Evolutionary conservation across 2,113 vertebrate genomes (phyloP).

Genomic region (Lepidothrix coronata): DNA sequence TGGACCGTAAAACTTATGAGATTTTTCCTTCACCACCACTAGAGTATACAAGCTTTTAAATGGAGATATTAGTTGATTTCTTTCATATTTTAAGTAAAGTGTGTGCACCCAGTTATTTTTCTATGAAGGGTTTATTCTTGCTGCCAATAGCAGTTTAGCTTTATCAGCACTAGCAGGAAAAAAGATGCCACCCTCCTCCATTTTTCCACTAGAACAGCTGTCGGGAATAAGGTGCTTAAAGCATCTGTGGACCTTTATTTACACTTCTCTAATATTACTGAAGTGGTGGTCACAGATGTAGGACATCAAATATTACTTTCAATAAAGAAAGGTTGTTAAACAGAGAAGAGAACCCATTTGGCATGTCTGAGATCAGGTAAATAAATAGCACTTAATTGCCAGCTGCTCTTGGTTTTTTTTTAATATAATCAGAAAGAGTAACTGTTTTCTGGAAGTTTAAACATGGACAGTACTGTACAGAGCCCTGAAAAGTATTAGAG

Average conservation of each 20-base stretch:
- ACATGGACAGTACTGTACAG: not conserved
- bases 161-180: not conserved
- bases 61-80: not conserved
- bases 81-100: not conserved
- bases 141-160: not conserved
- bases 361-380: slow-evolving; percentile 16
- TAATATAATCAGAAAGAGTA: not conserved
- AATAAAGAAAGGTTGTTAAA: slow-evolving; percentile 13
- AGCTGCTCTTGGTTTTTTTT: not conserved
- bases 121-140: not conserved
- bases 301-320: slow-evolving; percentile 12
- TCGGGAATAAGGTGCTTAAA: not conserved
- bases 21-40: not conserved
- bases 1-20: not conserved
- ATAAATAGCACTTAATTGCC: slow-evolving; percentile 32
- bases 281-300: not conserved
- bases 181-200: not conserved
- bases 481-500: not conserved
- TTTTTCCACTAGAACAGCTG: not conserved
- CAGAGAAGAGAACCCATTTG: slow-evolving; percentile 14
- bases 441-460: not conserved
- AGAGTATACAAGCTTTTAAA: not conserved
- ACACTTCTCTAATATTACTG: not conserved
- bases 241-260: not conserved
- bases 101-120: not conserved